Conservation (phyloP, 2,113 vertebrate species). For the Aspiorhynchus laticeps region DNA sequence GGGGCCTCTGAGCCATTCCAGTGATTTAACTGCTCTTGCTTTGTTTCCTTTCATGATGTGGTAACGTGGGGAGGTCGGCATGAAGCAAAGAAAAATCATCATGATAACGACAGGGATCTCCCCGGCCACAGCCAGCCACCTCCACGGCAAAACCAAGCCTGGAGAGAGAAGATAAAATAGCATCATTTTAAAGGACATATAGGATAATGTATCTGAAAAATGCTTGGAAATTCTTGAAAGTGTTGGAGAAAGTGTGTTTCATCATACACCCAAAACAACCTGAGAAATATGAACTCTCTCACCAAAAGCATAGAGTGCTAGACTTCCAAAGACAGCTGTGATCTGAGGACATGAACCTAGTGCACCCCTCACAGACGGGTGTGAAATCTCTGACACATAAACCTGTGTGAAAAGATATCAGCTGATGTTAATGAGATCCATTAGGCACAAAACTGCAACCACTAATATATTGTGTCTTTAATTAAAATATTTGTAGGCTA, state of each 20-base stretch:
- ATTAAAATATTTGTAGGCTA: background rate
- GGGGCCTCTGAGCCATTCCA: conserved; percentile 85
- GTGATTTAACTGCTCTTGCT: conserved; percentile 73
- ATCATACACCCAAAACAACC: background rate
- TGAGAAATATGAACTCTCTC: conserved; percentile 59
- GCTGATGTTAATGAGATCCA: background rate
- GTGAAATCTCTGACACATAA: conserved; percentile 94
- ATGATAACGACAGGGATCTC: conserved; percentile 81
- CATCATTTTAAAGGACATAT: background rate
- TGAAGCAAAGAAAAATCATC: conserved; percentile 83
- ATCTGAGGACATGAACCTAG: conserved; percentile 92
- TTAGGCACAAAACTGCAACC: background rate
- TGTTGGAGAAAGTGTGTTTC: background rate
- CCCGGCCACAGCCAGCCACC: conserved; percentile 88
- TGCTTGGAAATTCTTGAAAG: background rate
- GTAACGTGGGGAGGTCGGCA: conserved; percentile 92
- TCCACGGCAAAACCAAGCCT: conserved; percentile 88
- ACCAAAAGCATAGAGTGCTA: conserved; percentile 85
- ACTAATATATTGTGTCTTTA: background rate
- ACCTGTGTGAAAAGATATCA: conserved; percentile 75
- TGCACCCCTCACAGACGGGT: conserved; percentile 81
- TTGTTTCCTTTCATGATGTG: conserved; percentile 82
- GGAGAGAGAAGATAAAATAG: background rate
- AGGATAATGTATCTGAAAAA: background rate
- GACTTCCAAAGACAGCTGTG: conserved; percentile 88